Conservation (phyloP, 2,888 invertebrate species). For the Tanypteryx hageni region DNA sequence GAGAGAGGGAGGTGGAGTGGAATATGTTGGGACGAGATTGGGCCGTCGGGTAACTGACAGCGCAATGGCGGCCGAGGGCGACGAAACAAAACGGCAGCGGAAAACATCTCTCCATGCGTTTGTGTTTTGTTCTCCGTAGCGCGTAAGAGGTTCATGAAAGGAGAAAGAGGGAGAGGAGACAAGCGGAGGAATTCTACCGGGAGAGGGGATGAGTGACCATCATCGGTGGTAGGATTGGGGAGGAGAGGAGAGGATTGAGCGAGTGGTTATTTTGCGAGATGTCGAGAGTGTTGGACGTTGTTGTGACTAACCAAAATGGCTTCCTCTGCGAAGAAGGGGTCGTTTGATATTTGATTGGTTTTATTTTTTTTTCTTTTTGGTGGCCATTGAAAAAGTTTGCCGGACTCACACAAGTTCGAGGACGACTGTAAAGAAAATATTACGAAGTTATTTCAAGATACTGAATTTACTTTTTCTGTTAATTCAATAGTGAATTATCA, state of each 20-base stretch:
- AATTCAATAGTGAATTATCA: too few relatives aligned
- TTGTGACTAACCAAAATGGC: constrained; percentile 28
- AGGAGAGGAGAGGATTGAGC: background rate
- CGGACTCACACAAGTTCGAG: background rate
- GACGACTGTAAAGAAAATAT: background rate
- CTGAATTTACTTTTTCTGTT: too few relatives aligned
- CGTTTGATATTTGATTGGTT: background rate
- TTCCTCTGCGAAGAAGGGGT: background rate
- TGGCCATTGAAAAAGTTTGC: background rate
- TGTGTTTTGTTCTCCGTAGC: background rate
- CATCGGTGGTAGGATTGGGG: too few relatives aligned
- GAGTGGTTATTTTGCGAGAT: background rate
- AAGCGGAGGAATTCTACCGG: background rate
- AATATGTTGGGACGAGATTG: background rate
- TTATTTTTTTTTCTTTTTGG: background rate
- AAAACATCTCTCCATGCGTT: background rate
- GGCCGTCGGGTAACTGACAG: background rate
- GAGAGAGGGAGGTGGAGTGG: background rate
- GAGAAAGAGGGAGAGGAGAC: background rate
- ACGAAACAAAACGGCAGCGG: background rate
- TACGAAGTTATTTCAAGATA: background rate
- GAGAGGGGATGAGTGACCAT: background rate
- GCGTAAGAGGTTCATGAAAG: too few relatives aligned
- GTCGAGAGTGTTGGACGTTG: constrained; percentile 19
- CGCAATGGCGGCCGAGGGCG: background rate